A percentile compares a stretch with the other conserved stretches of the same genome.
phyloP scores from a whole-genome alignment of 2,113 vertebrate species.

The Sinocyclocheilus rhinocerous region DNA sequence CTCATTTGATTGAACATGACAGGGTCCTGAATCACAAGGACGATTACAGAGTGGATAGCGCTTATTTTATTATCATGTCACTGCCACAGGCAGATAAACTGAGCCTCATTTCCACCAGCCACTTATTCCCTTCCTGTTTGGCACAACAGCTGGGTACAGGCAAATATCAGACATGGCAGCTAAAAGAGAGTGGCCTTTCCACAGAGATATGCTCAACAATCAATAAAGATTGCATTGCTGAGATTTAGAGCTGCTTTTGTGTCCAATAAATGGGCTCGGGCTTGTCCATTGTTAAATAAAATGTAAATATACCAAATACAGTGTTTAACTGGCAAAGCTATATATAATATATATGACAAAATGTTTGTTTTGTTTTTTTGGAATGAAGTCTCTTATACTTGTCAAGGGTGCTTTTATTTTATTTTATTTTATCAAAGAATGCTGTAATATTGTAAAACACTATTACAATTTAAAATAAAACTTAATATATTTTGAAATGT shows the following conservation, averaged over 20 bases:
- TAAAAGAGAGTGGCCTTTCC: conserved; percentile 48
- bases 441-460: too few species aligned
- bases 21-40: conserved; percentile 63
- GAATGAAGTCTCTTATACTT: too few species aligned
- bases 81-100: conserved; percentile 70
- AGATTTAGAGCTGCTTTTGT: background rate
- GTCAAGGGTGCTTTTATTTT: too few species aligned
- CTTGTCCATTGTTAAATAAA: background rate
- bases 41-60: conserved; percentile 67
- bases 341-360: too few species aligned
- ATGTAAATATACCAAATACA: too few species aligned
- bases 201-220: conserved; percentile 41
- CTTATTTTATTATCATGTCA: conserved; percentile 72
- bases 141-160: conserved; percentile 49
- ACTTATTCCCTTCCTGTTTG: conserved; percentile 59
- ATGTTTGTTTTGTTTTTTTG: too few species aligned
- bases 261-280: background rate
- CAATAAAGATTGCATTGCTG: conserved; percentile 22
- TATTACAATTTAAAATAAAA: too few species aligned
- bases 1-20: conserved; percentile 65
- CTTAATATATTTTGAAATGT: too few species aligned
- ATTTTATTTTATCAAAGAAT: too few species aligned
- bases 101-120: conserved; percentile 64
- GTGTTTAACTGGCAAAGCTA: too few species aligned
- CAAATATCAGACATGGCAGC: conserved; percentile 50